Percentiles rank a stretch among this genome's conserved stretches.
Conservation (phyloP, 2,888 invertebrate species). For the Physocephala rufipes region DNA sequence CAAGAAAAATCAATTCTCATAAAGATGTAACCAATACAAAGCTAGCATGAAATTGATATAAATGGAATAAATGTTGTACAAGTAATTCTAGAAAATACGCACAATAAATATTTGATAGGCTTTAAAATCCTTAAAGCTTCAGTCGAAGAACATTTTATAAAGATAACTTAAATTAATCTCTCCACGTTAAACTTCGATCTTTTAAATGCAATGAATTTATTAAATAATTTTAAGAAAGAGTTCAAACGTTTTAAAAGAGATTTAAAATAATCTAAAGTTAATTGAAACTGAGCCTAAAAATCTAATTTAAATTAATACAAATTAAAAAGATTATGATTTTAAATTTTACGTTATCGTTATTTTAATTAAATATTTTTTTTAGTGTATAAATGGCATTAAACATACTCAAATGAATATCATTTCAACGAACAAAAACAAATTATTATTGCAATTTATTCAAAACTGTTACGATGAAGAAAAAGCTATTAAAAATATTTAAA, state of each 20-base stretch:
- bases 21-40: too few species aligned
- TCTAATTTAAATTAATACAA: conserved; percentile 40
- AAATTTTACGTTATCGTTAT: conserved; percentile 3
- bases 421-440: too few species aligned
- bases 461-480: too few species aligned
- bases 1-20: not conserved
- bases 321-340: conserved; percentile 38
- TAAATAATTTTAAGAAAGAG: too few species aligned
- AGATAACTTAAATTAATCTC: conserved; percentile 39
- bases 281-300: conserved; percentile 53
- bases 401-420: conserved; percentile 28
- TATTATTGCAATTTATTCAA: too few species aligned
- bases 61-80: not conserved
- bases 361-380: conserved; percentile 26
- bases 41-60: too few species aligned
- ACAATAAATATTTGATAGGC: conserved; percentile 43
- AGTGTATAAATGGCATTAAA: conserved; percentile 40
- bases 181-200: not conserved
- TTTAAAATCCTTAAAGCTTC: conserved; percentile 38
- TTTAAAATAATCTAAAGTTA: conserved; percentile 65
- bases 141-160: conserved; percentile 40
- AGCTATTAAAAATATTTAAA: too few species aligned
- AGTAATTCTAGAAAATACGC: conserved; percentile 43
- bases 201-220: not conserved
- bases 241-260: conserved; percentile 32